Evolutionary conservation across 1,140 invertebrate genomes (phyloP).

Genomic region (Temnothorax nylanderi): DNA sequence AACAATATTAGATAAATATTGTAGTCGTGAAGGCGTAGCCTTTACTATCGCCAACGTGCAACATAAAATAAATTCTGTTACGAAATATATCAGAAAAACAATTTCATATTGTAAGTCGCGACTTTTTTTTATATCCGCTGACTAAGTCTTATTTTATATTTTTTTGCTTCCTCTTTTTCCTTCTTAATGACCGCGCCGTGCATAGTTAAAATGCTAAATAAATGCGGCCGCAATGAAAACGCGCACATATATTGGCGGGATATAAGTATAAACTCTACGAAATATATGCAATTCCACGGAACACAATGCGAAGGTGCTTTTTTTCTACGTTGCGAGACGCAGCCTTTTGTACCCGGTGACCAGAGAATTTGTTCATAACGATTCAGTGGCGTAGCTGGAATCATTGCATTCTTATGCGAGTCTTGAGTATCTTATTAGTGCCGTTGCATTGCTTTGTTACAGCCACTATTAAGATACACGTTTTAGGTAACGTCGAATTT

Average conservation of each 20-base stretch:
- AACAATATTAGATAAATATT: slow-evolving; percentile 47
- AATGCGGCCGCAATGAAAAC: slow-evolving; percentile 12
- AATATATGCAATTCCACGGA: not conserved
- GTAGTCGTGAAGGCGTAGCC: not conserved
- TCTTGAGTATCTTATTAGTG: not conserved
- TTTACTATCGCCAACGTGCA: not conserved
- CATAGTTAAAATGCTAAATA: slow-evolving; percentile 24
- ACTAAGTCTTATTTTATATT: slow-evolving; percentile 10
- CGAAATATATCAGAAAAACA: slow-evolving; percentile 26
- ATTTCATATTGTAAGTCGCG: not conserved
- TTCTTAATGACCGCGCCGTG: slow-evolving; percentile 11
- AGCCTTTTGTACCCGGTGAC: not conserved
- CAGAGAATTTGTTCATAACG: not conserved
- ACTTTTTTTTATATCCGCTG: not conserved
- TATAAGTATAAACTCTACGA: slow-evolving; percentile 22
- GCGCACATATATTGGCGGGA: not conserved
- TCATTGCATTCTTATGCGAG: not conserved
- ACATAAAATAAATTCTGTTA: slow-evolving; percentile 16
- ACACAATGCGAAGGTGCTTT: slow-evolving; percentile 14
- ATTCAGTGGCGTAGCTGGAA: not conserved
- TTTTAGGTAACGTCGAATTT: not conserved
- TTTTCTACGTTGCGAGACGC: not conserved
- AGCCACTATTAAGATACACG: not conserved
- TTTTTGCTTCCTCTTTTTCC: not conserved
- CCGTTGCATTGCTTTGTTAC: not conserved